Evolutionary conservation across 2,113 vertebrate species (phyloP), one percentile per base, ranked within the genome.

Genomic region (Colistium nudipinnis): DNA sequence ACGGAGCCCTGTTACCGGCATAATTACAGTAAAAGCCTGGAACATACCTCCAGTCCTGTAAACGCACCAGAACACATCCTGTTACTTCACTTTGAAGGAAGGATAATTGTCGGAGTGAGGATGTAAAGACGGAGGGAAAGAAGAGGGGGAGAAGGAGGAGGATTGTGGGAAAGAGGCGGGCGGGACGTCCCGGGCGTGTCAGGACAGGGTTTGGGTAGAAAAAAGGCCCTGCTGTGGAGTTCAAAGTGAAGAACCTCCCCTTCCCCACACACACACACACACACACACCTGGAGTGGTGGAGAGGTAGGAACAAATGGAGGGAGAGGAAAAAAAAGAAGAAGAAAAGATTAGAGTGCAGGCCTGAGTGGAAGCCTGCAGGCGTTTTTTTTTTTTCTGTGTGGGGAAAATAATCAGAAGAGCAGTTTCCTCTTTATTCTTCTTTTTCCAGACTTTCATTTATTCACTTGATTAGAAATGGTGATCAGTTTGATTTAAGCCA

Each of bases 241-340:
- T 89, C 87, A 94, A 94, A 93, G 85, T 76, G 70, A 83, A 84
- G 59, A 75, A 77, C 77, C 39, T 7, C 73, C 72, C 64, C 27
- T 41, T n/a, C n/a, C n/a, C n/a, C n/a, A n/a, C n/a, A n/a, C n/a
- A n/a, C n/a, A n/a, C n/a, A n/a, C n/a, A n/a, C n/a, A n/a, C n/a
- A n/a, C n/a, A n/a, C 76, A 90, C 88, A 92, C 89, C 90, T 92
- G 92, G 88, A 82, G 78, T 66, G 80, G 30, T 78, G 85, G 76
- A 69, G 64, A 70, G 82, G 76, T 61, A 49, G 76, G 70, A 71
- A 59, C 44, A 62, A 76, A 73, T 36, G 44, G 27, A 49, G 33
- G 31, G 48, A 47, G 61, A 17, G 22, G 30, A 19, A 61, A 55
- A 57, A 66, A 43, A 44, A 48, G 35, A 3, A 36, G 2, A 36